A percentile compares a stretch with the other conserved stretches of the same genome.
These are phyloP conservation scores for Choristoneura rosaceana DNA, from an alignment of 2,888 invertebrate genomes.

Conservation along the genomic window DNA sequence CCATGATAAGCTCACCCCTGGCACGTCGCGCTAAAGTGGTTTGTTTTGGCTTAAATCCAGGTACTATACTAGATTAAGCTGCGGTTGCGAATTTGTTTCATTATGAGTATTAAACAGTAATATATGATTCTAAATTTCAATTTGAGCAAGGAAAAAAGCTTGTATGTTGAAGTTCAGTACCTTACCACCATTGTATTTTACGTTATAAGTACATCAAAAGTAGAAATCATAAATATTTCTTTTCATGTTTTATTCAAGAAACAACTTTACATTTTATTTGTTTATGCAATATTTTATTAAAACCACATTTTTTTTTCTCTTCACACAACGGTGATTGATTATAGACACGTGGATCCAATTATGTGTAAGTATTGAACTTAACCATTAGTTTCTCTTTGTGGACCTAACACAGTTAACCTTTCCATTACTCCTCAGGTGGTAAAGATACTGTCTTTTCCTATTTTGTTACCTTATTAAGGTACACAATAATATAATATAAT, in stretches of 20 bases:
- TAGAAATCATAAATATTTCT: background rate
- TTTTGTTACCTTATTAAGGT: background rate
- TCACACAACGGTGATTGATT: background rate
- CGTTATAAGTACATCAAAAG: no score
- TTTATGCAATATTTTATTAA: background rate
- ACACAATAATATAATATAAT: no score
- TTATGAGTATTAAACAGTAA: background rate
- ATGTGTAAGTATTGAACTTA: background rate
- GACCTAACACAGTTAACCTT: background rate
- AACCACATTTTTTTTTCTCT: background rate
- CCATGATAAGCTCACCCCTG: conserved; percentile 30
- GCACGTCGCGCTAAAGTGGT: conserved; percentile 31
- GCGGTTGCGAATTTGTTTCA: background rate
- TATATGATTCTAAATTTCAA: background rate
- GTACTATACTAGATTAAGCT: conserved; percentile 23
- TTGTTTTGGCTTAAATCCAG: conserved; percentile 36
- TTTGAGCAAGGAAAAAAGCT: background rate
- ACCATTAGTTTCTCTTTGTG: conserved; percentile 1
- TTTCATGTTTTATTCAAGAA: no score
- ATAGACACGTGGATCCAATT: background rate
- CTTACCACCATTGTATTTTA: no score
- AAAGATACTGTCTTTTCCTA: background rate
- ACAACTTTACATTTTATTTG: background rate
- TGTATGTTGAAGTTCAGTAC: background rate
- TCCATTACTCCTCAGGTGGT: background rate